Percentiles rank a stretch among this genome's conserved stretches.
Evolutionary conservation across 1,140 invertebrate genomes (phyloP).

Genomic region (Zaprionus tsacasi): DNA sequence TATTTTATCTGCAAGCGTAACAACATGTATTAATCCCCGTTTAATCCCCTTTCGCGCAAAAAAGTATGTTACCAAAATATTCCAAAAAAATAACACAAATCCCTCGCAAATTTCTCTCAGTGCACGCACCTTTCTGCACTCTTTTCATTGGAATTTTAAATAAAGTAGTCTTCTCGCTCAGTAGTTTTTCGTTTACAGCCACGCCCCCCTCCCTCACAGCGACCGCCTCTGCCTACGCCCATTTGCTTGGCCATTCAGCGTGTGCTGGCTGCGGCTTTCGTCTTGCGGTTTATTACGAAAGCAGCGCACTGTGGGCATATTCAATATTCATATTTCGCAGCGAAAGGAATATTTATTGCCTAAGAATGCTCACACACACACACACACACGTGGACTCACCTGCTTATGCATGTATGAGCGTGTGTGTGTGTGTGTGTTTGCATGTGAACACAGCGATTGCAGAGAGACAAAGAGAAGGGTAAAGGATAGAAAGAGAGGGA

Average conservation of each 20-base stretch:
- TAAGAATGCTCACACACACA: conserved; percentile 25
- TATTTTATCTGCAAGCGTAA: too few species aligned
- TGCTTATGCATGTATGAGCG: conserved; percentile 21
- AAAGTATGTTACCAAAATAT: not conserved
- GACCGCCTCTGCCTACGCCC: not conserved
- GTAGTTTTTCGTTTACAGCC: conserved; percentile 36
- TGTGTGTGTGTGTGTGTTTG: conserved; percentile 14
- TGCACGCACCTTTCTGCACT: conserved; percentile 11
- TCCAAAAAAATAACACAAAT: not conserved
- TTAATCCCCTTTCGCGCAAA: not conserved
- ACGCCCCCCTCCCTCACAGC: not conserved
- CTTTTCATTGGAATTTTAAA: conserved; percentile 33
- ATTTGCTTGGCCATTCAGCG: not conserved
- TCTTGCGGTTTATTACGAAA: conserved; percentile 51
- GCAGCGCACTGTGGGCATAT: conserved; percentile 60
- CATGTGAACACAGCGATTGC: conserved; percentile 37
- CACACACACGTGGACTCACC: conserved; percentile 13
- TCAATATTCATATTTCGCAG: conserved; percentile 75
- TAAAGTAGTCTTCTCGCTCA: conserved; percentile 28
- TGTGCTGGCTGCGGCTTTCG: conserved; percentile 10
- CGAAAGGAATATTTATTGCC: conserved; percentile 69
- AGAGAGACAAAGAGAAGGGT: not conserved
- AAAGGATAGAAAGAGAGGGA: not conserved
- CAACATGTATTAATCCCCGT: not conserved
- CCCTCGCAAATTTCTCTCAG: conserved; percentile 3